Base-by-base conservation (phyloP, 92 coral and sea anemone genomes). In the Actinostola sp. region DNA sequence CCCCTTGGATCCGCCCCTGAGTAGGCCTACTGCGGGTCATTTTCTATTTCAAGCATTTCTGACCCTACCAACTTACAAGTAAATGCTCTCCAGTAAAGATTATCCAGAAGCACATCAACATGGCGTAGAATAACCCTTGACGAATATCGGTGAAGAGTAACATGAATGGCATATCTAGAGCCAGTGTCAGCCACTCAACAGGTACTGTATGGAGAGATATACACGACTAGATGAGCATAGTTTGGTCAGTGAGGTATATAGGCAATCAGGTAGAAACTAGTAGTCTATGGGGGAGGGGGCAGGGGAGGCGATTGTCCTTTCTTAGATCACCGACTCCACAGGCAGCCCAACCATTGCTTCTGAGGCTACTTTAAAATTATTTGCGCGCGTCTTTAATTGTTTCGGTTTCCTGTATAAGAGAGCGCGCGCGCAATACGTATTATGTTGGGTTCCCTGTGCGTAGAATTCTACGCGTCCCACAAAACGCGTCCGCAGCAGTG, bases 1-100 rank as follows among this genome's bases (percentile, higher is more conserved):
- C n/a, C n/a, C n/a, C n/a, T 52, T 17, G 5, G 4, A 4, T 24
- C 59, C 21, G 5, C 44, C n/a, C 8, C 35, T 14, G 2, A 52
- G 12, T 0, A 30, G 1, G 25, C 17, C 12, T n/a, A 36, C 20
- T 72, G 32, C 55, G 15, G 6, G 19, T 16, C 19, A 46, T 46
- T 13, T 6, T 7, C 19, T 11, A 11, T 4, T 6, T 46, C 28
- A 43, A 16, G 60, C n/a, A 7, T 20, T 15, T 15, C 2, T 12
- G 29, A 20, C 24, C 24, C 0, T 1, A 27, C 12, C 30, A 25
- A 81, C 89, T 33, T 82, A 94, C 98, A 80, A 91, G 86, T 52
- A 94, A 51, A 76, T 94, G 98, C 51, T 94, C 98, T 32, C 98
- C 98, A 53, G 97, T 87, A 61, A 94, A 94, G 30, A 94, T 94